phyloP scores from a whole-genome alignment of 1,140 invertebrate species.

The Ooceraea biroi region DNA sequence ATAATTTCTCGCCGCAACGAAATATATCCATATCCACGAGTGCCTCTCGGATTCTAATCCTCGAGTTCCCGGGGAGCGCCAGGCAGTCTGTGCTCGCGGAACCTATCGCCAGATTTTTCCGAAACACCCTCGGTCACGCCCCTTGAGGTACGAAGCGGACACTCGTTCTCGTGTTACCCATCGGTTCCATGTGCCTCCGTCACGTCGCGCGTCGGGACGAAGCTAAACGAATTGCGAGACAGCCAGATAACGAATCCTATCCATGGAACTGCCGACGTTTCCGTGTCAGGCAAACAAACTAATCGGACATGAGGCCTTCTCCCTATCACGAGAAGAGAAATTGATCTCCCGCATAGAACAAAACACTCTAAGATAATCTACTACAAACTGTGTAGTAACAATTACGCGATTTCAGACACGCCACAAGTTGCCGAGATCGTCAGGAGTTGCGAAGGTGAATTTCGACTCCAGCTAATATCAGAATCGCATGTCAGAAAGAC shows the following conservation, averaged over 20 bases:
- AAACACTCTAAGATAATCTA: conserved; percentile 31
- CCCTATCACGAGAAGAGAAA: neutral
- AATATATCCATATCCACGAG: conserved; percentile 13
- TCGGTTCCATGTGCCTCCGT: conserved; percentile 76
- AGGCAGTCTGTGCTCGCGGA: conserved; percentile 51
- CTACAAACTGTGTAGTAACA: neutral
- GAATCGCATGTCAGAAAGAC: neutral
- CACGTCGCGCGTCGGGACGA: conserved; percentile 79
- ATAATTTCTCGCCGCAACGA: conserved; percentile 44
- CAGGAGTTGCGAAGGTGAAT: neutral
- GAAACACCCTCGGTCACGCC: conserved; percentile 68
- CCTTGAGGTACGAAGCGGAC: conserved; percentile 51
- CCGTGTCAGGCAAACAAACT: conserved; percentile 57
- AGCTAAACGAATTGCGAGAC: conserved; percentile 82
- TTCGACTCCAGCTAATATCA: neutral
- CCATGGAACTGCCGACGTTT: conserved; percentile 38
- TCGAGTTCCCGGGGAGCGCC: conserved; percentile 56
- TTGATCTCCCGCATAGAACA: neutral
- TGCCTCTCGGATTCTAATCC: conserved; percentile 49
- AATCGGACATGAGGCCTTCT: conserved; percentile 25
- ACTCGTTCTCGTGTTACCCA: conserved; percentile 78
- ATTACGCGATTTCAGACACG: neutral
- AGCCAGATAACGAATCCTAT: conserved; percentile 70
- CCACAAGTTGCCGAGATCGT: neutral
- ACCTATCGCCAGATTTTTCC: conserved; percentile 58